Base-by-base conservation (phyloP, 2,797 vertebrate species). In the Gephyroberyx darwinii region DNA sequence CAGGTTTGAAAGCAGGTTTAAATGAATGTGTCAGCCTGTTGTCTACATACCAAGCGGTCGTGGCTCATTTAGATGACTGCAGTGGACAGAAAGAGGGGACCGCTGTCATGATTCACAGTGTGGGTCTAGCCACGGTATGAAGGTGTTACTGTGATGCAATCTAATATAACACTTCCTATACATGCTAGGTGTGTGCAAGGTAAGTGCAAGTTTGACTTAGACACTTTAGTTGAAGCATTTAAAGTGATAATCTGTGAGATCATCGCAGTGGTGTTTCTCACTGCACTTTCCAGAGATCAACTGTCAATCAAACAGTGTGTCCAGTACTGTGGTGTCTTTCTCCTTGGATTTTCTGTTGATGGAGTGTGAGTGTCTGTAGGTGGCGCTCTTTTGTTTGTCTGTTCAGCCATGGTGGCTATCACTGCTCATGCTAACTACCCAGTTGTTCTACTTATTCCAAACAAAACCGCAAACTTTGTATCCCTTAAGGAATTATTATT, bases 131-230 rank as follows among this genome's bases (percentile, higher is more conserved):
- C 10, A 22, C 10, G 5, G 43, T 51, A 31, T 64, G n/a, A 48
- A 48, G 51, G n/a, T 43, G 48, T 33, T 10, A 52, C 20, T 26
- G 50, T 26, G 57, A 6, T 61, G 68, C 68, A 61, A 45, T 53
- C 39, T 12, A 20, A 59, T 57, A 26, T 7, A 50, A 71, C 47
- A 5, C 43, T 8, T 69, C 41, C 0, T 14, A 33, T 26, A 26
- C 26, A 26, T 14, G 20, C 51, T 43, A 43, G 17, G 30, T 57
- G 61, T 60, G 31, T 45, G 43, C 8, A 64, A 82, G 84, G 84
- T 86, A 89, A 89, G 85, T 87, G 52, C 69, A 56, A 1, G 48
- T 43, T 35, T 30, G 26, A 41, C 54, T 53, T 8, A 31, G 54
- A 64, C 13, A 0, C 4, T 66, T 4, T 26, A 16, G 2, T 20